Evolutionary conservation across 2,797 vertebrate genomes (phyloP).

Genomic region (Phoebastria nigripes): DNA sequence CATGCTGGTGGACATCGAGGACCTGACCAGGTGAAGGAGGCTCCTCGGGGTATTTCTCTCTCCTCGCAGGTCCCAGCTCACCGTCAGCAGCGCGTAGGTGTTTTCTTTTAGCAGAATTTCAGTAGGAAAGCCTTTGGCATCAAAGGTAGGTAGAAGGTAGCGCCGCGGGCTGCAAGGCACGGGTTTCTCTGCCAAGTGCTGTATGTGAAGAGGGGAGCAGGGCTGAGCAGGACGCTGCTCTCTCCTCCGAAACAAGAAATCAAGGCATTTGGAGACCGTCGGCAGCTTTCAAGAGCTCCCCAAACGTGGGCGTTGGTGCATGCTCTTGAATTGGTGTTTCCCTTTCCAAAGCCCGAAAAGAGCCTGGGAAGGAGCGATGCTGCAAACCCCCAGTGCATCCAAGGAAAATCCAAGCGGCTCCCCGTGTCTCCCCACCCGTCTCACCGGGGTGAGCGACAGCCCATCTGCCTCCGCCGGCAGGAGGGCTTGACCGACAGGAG

Average conservation of each 20-base stretch:
- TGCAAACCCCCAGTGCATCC: not conserved
- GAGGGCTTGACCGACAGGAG: not conserved
- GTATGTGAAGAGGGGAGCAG: not conserved
- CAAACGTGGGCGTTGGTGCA: not conserved
- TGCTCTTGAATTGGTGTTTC: not conserved
- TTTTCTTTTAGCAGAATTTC: not conserved
- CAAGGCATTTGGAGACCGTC: not conserved
- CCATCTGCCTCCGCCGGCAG: rapidly evolving
- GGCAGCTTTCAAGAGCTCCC: not conserved
- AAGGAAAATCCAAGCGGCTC: not conserved
- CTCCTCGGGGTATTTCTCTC: not conserved
- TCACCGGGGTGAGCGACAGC: not conserved
- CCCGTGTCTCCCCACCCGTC: not conserved
- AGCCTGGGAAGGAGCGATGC: not conserved
- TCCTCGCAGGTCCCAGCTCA: not conserved
- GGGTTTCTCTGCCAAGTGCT: not conserved
- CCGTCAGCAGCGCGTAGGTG: rapidly evolving
- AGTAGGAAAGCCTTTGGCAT: not conserved
- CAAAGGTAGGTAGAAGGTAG: not conserved
- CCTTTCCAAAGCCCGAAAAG: not conserved
- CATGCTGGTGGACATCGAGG: constrained; percentile 99
- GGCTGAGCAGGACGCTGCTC: not conserved
- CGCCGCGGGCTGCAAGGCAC: not conserved
- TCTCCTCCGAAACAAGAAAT: not conserved
- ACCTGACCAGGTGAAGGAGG: constrained; percentile 88